Evolutionary conservation across 2,113 vertebrate genomes (phyloP), one percentile per base, ranked within the genome.

Genomic region (Psilopsiagon aymara): DNA sequence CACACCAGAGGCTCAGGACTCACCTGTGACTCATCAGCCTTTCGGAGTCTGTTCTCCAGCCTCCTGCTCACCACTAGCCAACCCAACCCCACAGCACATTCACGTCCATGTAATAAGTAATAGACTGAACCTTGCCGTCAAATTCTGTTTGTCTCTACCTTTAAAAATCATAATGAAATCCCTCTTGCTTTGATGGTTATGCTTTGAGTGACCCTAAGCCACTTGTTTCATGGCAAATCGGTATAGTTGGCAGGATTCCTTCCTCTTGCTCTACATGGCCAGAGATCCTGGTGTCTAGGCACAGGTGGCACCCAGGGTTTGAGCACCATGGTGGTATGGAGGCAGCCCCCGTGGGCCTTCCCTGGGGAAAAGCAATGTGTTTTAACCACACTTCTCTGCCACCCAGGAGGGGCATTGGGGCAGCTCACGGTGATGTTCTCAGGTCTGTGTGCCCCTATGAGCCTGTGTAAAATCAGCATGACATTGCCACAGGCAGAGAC

Each of bases 391-490:
- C 67, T 78, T 43, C 23, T 82, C 37, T 81, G 41, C 9, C 44
- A 28, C 5, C 20, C 3, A 1, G 31, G 15, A 84, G 15, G 17
- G 27, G 33, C 3, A 2, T 4, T 7, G 29, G 10, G 33, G 10
- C 44, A 39, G 60, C 43, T 80, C 55, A 41, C 2, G 1, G 21
- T 6, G 19, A 71, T 19, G 8, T 67, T 77, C 71, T 89, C 35
- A 29, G 59, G 15, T 24, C 25, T 44, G 24, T 4, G 33, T 71
- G 57, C 23, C 39, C 29, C n/a, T 64, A 11, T 0, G 2, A 57
- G 37, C 29, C 27, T 43, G 19, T 11, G 3, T 46, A n/a, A 74
- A 51, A 47, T 11, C 4, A 9, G 29, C 21, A 59, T 0, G 0
- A 33, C 29, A 10, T 46, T 52, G 60, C 35, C 31, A 60, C 1